Conservation (phyloP, 2,113 vertebrate genomes). For the Lophotis ruficrista region DNA sequence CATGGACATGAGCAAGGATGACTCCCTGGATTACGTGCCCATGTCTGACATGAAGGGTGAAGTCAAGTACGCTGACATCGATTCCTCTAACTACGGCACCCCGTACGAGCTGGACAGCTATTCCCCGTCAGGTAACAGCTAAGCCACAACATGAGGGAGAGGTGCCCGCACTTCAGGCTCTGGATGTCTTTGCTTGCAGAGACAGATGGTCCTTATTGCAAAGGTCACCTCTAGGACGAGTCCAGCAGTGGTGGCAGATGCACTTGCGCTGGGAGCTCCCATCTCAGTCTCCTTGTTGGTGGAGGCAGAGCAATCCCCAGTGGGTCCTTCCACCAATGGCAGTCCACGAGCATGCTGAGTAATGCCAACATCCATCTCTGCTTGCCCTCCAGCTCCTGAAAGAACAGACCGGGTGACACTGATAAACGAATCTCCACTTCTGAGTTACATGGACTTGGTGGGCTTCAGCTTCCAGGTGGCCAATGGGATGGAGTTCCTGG, state of each 20-base stretch:
- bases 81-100: slow-evolving; percentile 88
- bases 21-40: slow-evolving; percentile 89
- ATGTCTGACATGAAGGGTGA: slow-evolving; percentile 91
- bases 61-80: slow-evolving; percentile 93
- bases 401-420: slow-evolving; percentile 77
- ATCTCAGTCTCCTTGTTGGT: background rate
- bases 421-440: slow-evolving; percentile 88
- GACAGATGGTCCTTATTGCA: background rate
- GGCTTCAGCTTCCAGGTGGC: slow-evolving; percentile 98
- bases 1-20: slow-evolving; percentile 99
- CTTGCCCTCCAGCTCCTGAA: slow-evolving; percentile 78
- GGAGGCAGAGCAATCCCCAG: background rate
- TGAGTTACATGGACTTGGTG: slow-evolving; percentile 91
- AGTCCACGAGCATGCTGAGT: background rate
- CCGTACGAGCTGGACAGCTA: slow-evolving; percentile 91
- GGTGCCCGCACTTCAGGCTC: background rate
- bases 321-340: background rate
- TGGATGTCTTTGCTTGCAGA: background rate
- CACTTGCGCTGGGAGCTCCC: fast-evolving
- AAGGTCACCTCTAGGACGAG: background rate
- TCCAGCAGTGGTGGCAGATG: background rate
- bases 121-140: slow-evolving; percentile 71
- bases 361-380: background rate
- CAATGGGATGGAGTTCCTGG: slow-evolving; percentile 97
- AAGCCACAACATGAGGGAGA: fast-evolving